Base-by-base conservation (phyloP, 2,888 invertebrate species). In the Acleris emargana region DNA sequence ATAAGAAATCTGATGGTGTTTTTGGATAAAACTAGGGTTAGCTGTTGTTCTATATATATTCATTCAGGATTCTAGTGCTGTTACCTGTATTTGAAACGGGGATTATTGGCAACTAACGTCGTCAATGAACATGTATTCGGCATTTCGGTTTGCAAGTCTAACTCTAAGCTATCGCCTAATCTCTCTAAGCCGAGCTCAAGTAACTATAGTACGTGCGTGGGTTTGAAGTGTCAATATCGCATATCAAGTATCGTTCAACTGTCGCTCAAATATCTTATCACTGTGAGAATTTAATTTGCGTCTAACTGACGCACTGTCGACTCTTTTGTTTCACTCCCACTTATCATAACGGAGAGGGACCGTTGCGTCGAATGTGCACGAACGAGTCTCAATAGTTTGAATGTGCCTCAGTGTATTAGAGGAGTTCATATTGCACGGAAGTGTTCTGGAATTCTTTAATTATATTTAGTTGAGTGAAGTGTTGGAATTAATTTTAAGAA, bases 201-300 rank as follows among this genome's bases (percentile, higher is more conserved):
- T 53, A 42, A 20, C 50, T 38, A 51, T 47, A 47, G 54, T 57
- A 32, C 20, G 32, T 17, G 47, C 55, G 66, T 66, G 51, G 60
- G 64, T 32, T 58, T 64, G 54, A 43, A 55, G 61, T 66, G 57
- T 57, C 66, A 25, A 50, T 66, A 57, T 66, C 60, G 13, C 25
- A 45, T 57, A 64, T 64, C 59, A 60, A 60, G 49, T 54, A 64
- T 64, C 64, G 59, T 54, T 64, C 57, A 63, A 58, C 64, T 43
- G 51, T 51, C 63, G 47, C 45, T 61, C 66, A 61, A 60, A 66
- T 58, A 28, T 60, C 66, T 66, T 66, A 66, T 66, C 66, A 66
- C 51, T 66, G 66, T 66, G 66, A 57, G 66, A 66, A 66, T 61
- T 66, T 66, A 66, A 66, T 66, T 57, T 66, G 38, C 61, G 57